Base-by-base conservation (phyloP, 2,797 vertebrate genomes). In the Hephaestus fuliginosus region DNA sequence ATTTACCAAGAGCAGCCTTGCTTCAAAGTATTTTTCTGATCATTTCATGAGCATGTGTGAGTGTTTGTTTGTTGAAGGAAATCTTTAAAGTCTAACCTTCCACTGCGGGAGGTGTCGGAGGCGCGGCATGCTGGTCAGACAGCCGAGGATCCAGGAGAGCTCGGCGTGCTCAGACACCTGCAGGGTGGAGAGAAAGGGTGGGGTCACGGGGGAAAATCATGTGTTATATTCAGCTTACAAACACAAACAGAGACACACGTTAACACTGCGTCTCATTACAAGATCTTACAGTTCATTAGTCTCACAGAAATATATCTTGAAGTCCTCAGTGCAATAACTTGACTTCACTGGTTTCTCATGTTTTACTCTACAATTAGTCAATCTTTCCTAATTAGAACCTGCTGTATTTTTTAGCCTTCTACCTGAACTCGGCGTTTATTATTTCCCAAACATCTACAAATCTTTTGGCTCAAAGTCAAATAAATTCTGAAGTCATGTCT, bases 31-130 rank as follows among this genome's bases (percentile, higher is more conserved):
- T 7, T 9, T 36, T 53, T 33, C 18, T 44, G 20, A 11, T 57
- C 36, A 20, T 22, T 43, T n/a, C 30, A 41, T 7, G 36, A 60
- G 17, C 30, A 41, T 7, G 36, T 60, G 17, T 43, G 0, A 48
- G 30, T 55, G 0, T 18, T 56, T 20, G 33, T 60, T 14, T 36
- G 44, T 5, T 22, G 61, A 6, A 57, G 60, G 18, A 61, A 18
- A 78, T 20, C 6, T 46, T 5, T 1, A 28, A 52, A 20, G 43
- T 70, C 76, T 88, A 85, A 99, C 98, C 97, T 99, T 99, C 98
- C 98, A 99, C 68, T 99, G 98, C 0, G 98, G 98, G 81, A 99
- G 94, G 82, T 98, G 97, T 18, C 96, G 92, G 28, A 99, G 91
- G 48, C 96, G 97, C 7, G 98, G 96, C 92, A 98, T 94, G 17